These are phyloP conservation scores for Cryptotermes secundus DNA, from an alignment of 1,140 invertebrate genomes.

Conservation along the genomic window DNA sequence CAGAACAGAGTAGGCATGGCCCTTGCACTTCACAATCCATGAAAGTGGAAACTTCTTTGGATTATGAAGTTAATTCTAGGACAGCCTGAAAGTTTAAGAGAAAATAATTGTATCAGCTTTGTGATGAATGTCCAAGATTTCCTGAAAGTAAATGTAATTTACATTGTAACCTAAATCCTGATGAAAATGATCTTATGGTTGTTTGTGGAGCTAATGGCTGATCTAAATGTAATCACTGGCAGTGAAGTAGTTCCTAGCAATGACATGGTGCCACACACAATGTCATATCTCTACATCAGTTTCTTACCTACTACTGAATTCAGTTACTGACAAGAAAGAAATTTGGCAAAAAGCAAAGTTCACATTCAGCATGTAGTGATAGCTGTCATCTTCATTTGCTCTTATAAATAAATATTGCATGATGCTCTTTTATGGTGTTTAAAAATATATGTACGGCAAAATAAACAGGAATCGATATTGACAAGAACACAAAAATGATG, in stretches of 20 bases:
- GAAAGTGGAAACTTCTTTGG: too few relatives aligned
- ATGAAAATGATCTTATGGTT: too few relatives aligned
- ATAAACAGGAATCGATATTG: neutral
- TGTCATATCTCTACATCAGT: neutral
- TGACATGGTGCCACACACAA: neutral
- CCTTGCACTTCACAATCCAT: too few relatives aligned
- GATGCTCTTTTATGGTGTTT: neutral
- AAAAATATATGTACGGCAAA: constrained; percentile 4
- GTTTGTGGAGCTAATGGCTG: too few relatives aligned
- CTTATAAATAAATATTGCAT: neutral
- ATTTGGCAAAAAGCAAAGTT: neutral
- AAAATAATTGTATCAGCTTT: too few relatives aligned
- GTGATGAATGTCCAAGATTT: too few relatives aligned
- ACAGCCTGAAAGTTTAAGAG: too few relatives aligned
- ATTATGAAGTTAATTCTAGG: too few relatives aligned
- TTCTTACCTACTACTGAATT: neutral
- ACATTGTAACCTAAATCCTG: too few relatives aligned
- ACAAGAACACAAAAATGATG: constrained; percentile 11
- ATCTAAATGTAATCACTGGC: too few relatives aligned
- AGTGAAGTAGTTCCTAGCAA: neutral
- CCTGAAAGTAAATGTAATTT: too few relatives aligned
- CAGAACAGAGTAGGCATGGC: too few relatives aligned
- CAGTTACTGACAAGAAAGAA: neutral
- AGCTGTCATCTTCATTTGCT: neutral
- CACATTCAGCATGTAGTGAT: neutral